Conservation (phyloP, 2,113 vertebrate species). For the Dicerorhinus sumatrensis region DNA sequence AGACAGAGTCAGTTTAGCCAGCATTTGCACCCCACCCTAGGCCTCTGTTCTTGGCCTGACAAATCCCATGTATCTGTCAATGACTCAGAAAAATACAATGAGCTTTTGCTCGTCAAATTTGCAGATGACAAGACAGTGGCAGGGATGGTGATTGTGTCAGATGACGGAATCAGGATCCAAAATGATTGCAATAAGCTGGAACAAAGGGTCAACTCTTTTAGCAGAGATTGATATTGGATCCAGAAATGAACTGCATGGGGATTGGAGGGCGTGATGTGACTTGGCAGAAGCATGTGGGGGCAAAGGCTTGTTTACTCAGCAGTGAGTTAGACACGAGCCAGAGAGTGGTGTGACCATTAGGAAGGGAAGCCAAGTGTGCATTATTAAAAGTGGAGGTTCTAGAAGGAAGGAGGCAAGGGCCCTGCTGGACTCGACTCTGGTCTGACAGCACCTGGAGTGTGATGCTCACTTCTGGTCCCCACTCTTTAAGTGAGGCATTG, state of each 20-base stretch:
- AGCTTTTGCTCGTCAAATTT: conserved; percentile 17
- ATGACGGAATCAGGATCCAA: conserved; percentile 54
- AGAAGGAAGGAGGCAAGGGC: background rate
- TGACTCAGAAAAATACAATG: conserved; percentile 57
- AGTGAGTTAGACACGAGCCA: background rate
- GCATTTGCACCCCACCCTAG: background rate
- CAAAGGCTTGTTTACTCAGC: background rate
- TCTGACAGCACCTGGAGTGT: background rate
- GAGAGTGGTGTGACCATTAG: background rate
- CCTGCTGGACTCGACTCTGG: background rate
- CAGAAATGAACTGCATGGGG: background rate
- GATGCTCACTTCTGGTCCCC: background rate
- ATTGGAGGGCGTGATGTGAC: background rate
- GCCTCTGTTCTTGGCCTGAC: background rate
- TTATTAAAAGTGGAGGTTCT: background rate
- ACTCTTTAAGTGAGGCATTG: background rate
- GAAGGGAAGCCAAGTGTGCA: background rate
- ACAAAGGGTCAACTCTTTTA: conserved; percentile 59
- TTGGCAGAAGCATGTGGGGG: background rate
- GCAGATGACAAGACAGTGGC: conserved; percentile 58
- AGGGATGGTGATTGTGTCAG: conserved; percentile 13
- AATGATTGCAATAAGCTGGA: background rate
- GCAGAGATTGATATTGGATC: background rate
- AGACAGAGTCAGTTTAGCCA: background rate
- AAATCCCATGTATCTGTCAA: background rate